Evolutionary conservation across 37 sponge, comb jelly and placozoan species (phyloP).

Genomic region (Spongilla lacustris): DNA sequence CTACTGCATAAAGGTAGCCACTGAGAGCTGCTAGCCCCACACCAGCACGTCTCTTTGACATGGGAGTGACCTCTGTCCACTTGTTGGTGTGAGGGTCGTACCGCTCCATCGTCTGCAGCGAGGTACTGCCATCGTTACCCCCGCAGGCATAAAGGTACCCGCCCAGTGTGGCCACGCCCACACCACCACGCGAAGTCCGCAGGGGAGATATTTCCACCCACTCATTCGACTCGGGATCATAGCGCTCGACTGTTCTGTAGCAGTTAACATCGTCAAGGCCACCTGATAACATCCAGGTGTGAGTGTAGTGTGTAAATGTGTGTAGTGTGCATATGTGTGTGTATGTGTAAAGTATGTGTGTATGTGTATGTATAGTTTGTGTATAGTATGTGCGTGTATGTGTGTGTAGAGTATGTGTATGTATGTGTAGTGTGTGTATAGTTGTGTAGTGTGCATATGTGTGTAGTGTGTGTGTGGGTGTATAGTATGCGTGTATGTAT

Average conservation of each 20-base stretch:
- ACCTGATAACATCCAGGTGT: conserved; percentile 42
- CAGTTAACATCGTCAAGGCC: conserved; percentile 89
- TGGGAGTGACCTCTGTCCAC: conserved; percentile 81
- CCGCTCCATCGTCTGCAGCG: conserved; percentile 82
- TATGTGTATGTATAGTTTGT: too few species aligned
- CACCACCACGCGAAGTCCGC: conserved; percentile 83
- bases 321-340: conserved; percentile 18
- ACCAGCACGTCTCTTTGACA: conserved; percentile 86
- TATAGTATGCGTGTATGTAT: too few species aligned
- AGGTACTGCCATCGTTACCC: conserved; percentile 87
- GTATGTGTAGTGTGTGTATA: too few species aligned
- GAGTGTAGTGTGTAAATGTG: too few species aligned
- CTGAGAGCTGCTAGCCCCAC: conserved; percentile 85
- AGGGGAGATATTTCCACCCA: conserved; percentile 85
- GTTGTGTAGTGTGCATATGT: too few species aligned
- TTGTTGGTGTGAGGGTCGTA: conserved; percentile 91
- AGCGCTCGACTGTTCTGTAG: conserved; percentile 88
- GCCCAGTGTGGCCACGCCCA: conserved; percentile 84
- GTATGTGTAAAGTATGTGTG: too few species aligned
- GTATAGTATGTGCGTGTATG: too few species aligned
- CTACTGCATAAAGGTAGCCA: conserved; percentile 92
- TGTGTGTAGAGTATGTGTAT: too few species aligned
- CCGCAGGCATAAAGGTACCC: conserved; percentile 86
- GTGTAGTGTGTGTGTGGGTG: neutral
- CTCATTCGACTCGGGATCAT: conserved; percentile 78